A percentile compares a stretch with the other conserved stretches of the same genome.
Conservation (phyloP, 2,797 vertebrate species). For the Rallus crepitans region DNA sequence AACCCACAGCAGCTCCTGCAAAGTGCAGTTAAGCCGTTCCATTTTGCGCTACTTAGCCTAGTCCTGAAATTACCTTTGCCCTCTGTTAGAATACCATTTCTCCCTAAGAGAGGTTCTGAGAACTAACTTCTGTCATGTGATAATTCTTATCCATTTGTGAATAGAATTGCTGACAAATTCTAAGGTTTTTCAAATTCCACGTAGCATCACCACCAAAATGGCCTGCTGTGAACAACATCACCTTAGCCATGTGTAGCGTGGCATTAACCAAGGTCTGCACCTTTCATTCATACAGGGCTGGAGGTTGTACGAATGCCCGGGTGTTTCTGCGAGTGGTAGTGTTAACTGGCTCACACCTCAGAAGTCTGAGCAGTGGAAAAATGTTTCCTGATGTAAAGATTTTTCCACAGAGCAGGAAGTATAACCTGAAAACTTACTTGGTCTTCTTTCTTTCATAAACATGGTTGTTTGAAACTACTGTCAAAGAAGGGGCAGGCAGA, state of each 20-base stretch:
- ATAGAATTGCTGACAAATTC: not conserved
- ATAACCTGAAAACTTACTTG: not conserved
- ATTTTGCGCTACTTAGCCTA: not conserved
- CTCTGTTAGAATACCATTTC: not conserved
- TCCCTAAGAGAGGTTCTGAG: not conserved
- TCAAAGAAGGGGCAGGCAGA: not conserved
- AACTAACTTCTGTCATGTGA: not conserved
- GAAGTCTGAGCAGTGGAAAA: not conserved
- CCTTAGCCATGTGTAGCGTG: rapidly evolving
- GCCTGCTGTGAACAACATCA: not conserved
- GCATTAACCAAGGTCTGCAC: not conserved
- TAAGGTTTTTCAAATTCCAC: not conserved
- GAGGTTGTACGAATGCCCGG: not conserved
- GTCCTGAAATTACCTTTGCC: not conserved
- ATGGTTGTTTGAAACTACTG: not conserved
- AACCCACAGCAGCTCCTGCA: not conserved
- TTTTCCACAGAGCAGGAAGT: not conserved
- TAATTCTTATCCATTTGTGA: not conserved
- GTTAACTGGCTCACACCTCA: not conserved
- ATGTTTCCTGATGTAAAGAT: not conserved
- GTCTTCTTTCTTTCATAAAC: not conserved
- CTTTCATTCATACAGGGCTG: not conserved
- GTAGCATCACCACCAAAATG: not conserved
- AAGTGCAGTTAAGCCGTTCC: not conserved
- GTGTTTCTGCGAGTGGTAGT: not conserved